phyloP scores from a whole-genome alignment of 2,113 vertebrate species.

The Hydrochoerus hydrochaeris region DNA sequence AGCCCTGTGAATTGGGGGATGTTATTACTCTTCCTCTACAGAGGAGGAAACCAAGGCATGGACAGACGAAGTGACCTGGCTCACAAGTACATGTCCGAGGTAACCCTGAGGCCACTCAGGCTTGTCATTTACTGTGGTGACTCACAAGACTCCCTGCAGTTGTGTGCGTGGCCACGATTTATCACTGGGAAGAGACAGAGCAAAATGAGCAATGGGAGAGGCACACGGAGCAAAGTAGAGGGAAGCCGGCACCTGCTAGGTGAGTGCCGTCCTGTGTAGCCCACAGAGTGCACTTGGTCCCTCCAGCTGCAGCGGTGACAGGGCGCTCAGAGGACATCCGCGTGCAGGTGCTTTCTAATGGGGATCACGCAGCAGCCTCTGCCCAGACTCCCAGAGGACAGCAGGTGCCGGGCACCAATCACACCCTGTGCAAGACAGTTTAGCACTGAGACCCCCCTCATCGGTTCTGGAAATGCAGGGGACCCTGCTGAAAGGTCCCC shows the following conservation, averaged over 20 bases:
- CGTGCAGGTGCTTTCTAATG: neutral
- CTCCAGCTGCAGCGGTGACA: neutral
- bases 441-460: neutral
- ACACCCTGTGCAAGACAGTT: neutral
- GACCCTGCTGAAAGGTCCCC: neutral
- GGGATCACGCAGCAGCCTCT: neutral
- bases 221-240: fast-evolving
- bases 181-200: neutral
- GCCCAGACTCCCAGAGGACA: neutral
- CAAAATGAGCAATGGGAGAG: neutral
- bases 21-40: neutral
- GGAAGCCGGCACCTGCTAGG: neutral
- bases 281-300: neutral
- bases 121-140: neutral
- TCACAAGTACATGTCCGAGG: neutral
- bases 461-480: neutral
- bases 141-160: neutral
- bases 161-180: neutral
- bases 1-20: neutral
- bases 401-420: neutral
- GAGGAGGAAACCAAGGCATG: neutral
- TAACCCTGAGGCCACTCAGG: neutral
- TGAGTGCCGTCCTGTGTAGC: neutral
- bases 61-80: neutral
- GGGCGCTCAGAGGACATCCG: neutral